A percentile compares a stretch with the other conserved stretches of the same genome.
phyloP scores from a whole-genome alignment of 1,140 invertebrate species.

The Pogonus chalceus region DNA sequence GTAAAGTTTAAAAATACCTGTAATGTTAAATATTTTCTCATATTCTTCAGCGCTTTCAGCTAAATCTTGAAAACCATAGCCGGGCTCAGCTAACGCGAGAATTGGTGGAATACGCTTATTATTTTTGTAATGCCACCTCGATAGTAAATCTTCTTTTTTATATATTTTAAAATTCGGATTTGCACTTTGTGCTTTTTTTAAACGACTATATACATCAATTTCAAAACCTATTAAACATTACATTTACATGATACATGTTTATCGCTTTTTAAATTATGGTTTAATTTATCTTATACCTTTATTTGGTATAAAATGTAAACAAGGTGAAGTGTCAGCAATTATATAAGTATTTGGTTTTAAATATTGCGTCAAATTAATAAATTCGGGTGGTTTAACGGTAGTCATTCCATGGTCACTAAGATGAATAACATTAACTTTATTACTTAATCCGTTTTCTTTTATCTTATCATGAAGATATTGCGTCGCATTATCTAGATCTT shows the following conservation, averaged over 20 bases:
- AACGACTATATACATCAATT: slow-evolving; percentile 40
- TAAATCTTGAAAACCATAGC: slow-evolving; percentile 47
- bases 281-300: too few species aligned
- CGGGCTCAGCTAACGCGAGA: slow-evolving; percentile 44
- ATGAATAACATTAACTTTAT: slow-evolving; percentile 55
- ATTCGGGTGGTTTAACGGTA: slow-evolving; percentile 37
- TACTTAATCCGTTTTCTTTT: slow-evolving; percentile 35
- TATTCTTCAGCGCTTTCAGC: slow-evolving; percentile 36
- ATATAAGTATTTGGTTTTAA: slow-evolving; percentile 40
- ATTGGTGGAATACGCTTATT: slow-evolving; percentile 48
- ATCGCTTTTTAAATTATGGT: too few species aligned
- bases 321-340: slow-evolving; percentile 36
- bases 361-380: slow-evolving; percentile 49
- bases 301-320: slow-evolving; percentile 44
- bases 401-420: slow-evolving; percentile 69
- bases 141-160: slow-evolving; percentile 43
- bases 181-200: slow-evolving; percentile 37
- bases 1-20: slow-evolving; percentile 26
- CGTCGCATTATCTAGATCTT: slow-evolving; percentile 45
- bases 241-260: too few species aligned
- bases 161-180: slow-evolving; percentile 45
- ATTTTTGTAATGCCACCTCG: slow-evolving; percentile 48
- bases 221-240: slow-evolving; percentile 34
- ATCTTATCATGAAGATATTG: slow-evolving; percentile 45
- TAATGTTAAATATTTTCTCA: slow-evolving; percentile 39